These are phyloP conservation scores for Characodon lateralis DNA, from an alignment of 2,797 vertebrate species.

Conservation along the genomic window DNA sequence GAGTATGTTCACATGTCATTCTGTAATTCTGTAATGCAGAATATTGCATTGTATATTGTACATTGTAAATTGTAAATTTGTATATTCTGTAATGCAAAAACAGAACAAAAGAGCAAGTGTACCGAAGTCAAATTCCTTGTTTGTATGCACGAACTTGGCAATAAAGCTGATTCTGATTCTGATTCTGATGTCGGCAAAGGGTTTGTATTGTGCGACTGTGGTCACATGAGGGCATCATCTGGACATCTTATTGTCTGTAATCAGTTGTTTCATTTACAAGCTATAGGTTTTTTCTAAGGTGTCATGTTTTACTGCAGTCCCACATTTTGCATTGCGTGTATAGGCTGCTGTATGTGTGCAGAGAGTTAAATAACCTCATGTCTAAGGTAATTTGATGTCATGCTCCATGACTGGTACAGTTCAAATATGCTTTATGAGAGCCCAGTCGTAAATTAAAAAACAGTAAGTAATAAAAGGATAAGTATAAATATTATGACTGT, in stretches of 20 bases:
- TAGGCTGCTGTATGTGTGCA: neutral
- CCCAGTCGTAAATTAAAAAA: neutral
- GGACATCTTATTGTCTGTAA: neutral
- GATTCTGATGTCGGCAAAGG: too few relatives aligned
- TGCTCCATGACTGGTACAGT: neutral
- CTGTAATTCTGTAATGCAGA: too few relatives aligned
- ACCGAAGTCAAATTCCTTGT: too few relatives aligned
- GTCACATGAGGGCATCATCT: neutral
- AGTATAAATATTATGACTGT: neutral
- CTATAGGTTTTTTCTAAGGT: neutral
- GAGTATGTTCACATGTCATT: too few relatives aligned
- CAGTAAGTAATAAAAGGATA: neutral
- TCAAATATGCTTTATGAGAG: slow-evolving; percentile 4
- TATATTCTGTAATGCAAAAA: too few relatives aligned
- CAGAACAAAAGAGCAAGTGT: too few relatives aligned
- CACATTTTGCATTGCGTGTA: neutral
- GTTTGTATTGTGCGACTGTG: neutral
- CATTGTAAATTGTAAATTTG: too few relatives aligned
- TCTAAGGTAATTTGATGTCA: neutral
- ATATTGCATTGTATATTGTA: too few relatives aligned
- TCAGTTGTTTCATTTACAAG: neutral
- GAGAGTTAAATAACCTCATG: neutral
- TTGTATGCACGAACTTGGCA: too few relatives aligned
- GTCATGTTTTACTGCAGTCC: too few relatives aligned
- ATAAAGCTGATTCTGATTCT: too few relatives aligned